These are phyloP conservation scores for Notamacropus eugenii DNA, from an alignment of 2,797 vertebrate genomes.

Conservation along the genomic window DNA sequence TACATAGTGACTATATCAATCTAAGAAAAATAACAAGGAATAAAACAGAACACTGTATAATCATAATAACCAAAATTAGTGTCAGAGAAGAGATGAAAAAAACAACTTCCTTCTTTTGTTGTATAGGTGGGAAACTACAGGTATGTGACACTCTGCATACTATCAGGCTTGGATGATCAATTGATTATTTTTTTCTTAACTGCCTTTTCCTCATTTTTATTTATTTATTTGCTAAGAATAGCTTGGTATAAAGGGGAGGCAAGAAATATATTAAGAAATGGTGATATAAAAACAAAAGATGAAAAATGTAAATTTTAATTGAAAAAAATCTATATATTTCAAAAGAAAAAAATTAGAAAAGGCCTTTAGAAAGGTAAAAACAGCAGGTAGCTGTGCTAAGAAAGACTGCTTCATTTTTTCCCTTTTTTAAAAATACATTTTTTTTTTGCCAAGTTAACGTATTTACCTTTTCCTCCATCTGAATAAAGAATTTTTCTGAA, in stretches of 20 bases:
- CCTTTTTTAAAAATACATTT: conserved; percentile 1
- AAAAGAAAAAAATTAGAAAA: conserved; percentile 29
- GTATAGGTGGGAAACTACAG: neutral
- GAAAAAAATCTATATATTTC: neutral
- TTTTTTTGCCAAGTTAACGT: conserved; percentile 36
- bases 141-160: neutral
- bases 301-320: neutral
- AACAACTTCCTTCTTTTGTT: neutral
- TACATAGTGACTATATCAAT: neutral
- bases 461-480: conserved; percentile 3
- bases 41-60: neutral
- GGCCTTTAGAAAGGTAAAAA: neutral
- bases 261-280: neutral
- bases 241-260: neutral
- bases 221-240: neutral
- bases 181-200: neutral
- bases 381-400: conserved; percentile 5
- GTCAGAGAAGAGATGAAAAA: neutral
- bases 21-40: neutral
- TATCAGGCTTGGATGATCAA: neutral
- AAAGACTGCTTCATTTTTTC: neutral
- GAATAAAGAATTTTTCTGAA: conserved; percentile 41
- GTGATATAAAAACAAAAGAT: neutral
- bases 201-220: neutral
- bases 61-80: neutral